Evolutionary conservation across 2,888 invertebrate species (phyloP), one percentile per base, ranked within the genome.

Genomic region (Sicus ferrugineus): DNA sequence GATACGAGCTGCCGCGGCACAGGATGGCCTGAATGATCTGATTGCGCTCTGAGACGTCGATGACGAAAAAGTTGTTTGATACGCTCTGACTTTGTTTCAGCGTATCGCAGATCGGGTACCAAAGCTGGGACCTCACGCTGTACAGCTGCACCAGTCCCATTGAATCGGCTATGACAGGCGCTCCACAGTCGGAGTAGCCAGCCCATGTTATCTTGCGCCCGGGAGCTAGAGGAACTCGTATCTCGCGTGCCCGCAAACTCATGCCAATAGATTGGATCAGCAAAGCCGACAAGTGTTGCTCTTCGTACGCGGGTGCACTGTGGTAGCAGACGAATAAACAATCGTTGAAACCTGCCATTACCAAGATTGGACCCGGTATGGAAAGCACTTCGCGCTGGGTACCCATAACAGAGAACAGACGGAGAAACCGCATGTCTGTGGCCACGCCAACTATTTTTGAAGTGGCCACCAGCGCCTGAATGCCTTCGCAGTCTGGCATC

Each of bases 1-100:
- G 98, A 86, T 93, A 97, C 19, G 91, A 88, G 21, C 92, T 88
- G n/a, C 96, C 96, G 81, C 95, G 93, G 78, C 97, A 98, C 66
- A 93, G 87, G 30, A 97, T 92, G 16, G 93, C 94, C 50, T 94
- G 90, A 5, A 96, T 88, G 67, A 90, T 91, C 83, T 94, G 92
- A 19, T 90, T 89, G 0, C 88, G 88, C 85, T 97, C 97, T 73
- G 90, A 92, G 0, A 96, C 86, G 73, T 95, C 90, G 46, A 93
- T 89, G 52, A 94, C 86, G 81, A 93, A 94, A 79, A 90, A 92
- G 77, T 91, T 89, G 80, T 94, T 92, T 5, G 90, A 89, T 72
- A 90, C 90, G 62, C 91, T 90, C 79, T 90, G 90, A 58, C 86
- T 84, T 89, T 93, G 90, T 70, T 88, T 86, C 75, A 87, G 89